A percentile compares a stretch with the other conserved stretches of the same genome.
These are phyloP conservation scores for Neolamprologus ventralis DNA, from an alignment of 2,113 vertebrate genomes.

Conservation along the genomic window DNA sequence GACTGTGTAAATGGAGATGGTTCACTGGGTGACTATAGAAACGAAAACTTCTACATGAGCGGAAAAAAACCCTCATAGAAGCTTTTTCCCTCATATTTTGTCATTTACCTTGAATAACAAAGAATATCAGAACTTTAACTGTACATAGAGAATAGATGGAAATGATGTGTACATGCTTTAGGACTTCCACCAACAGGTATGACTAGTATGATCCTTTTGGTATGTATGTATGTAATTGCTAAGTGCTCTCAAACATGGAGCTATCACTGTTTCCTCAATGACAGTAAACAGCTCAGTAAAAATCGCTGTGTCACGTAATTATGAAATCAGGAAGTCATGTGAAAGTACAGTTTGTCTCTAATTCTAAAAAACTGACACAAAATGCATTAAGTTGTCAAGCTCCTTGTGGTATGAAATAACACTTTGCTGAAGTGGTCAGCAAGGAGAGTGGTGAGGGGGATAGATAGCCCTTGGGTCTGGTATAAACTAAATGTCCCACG, in stretches of 20 bases:
- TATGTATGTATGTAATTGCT: neutral
- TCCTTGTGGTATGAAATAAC: neutral
- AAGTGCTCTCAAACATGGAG: neutral
- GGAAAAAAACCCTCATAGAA: rapidly evolving
- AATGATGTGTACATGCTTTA: neutral
- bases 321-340: neutral
- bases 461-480: neutral
- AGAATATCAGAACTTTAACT: neutral
- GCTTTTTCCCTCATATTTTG: neutral
- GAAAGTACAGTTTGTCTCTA: neutral
- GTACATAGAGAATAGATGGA: neutral
- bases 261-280: neutral
- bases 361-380: neutral
- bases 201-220: neutral
- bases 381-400: neutral
- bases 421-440: neutral
- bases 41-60: neutral
- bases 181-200: neutral
- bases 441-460: neutral
- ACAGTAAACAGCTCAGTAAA: neutral
- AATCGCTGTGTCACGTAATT: neutral
- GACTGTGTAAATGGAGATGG: constrained; percentile 21
- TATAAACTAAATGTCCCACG: neutral
- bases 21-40: constrained; percentile 1
- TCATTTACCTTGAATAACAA: neutral